Percentiles rank a stretch among this genome's conserved stretches.
Evolutionary conservation across 2,113 vertebrate species (phyloP).

Genomic region (Peromyscus californicus): DNA sequence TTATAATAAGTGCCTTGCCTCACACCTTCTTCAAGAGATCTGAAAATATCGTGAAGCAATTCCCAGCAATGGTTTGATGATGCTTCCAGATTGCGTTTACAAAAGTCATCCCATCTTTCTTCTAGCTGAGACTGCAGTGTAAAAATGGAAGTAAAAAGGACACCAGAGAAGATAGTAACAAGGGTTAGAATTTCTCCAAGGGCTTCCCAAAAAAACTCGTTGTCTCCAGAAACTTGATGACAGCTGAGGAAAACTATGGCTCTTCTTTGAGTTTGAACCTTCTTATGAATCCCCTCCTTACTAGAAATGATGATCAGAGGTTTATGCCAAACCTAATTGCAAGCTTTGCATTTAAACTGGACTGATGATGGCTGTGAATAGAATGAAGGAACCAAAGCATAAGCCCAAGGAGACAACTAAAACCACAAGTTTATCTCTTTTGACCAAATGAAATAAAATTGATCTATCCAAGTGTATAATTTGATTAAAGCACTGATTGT

Average conservation of each 20-base stretch:
- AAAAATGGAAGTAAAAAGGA: background rate
- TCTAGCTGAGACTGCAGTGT: background rate
- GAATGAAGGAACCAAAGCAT: background rate
- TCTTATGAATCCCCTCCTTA: background rate
- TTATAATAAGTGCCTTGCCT: background rate
- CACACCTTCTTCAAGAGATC: background rate
- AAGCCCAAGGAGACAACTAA: too few relatives aligned
- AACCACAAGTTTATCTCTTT: background rate
- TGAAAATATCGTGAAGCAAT: background rate
- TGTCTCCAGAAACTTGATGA: background rate
- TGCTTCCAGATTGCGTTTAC: background rate
- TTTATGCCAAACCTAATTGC: background rate
- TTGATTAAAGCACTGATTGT: background rate
- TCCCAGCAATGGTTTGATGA: background rate
- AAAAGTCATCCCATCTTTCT: background rate
- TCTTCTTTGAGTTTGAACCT: background rate
- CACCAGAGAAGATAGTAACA: too few relatives aligned
- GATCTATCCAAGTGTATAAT: too few relatives aligned
- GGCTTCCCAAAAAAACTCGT: background rate
- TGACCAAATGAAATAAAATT: background rate
- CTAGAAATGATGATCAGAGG: background rate
- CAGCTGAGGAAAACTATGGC: background rate
- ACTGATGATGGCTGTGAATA: background rate
- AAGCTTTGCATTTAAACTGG: background rate
- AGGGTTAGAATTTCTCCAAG: background rate